Conservation (phyloP, 2,888 invertebrate species). For the Ceratothoa steindachneri region DNA sequence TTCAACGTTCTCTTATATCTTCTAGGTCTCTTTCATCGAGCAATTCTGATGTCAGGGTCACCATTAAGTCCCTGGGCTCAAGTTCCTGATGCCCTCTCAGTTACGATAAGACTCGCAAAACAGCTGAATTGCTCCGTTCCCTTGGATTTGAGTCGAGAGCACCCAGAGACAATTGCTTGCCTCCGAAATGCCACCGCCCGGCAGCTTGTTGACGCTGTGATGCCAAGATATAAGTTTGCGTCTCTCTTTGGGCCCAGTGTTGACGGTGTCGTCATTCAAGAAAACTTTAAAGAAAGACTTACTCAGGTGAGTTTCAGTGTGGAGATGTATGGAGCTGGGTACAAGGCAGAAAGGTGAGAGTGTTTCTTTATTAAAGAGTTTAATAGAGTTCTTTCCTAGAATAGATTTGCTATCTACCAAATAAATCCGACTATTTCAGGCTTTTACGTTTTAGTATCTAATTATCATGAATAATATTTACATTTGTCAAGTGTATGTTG, state of each 20-base stretch:
- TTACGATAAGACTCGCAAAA: constrained; percentile 63
- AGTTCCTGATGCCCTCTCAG: constrained; percentile 60
- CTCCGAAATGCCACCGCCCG: constrained; percentile 40
- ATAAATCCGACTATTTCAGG: too few species aligned
- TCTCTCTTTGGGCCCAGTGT: constrained; percentile 83
- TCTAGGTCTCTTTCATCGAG: constrained; percentile 52
- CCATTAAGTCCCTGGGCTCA: constrained; percentile 60
- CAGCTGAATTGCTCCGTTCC: constrained; percentile 61
- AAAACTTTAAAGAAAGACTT: constrained; percentile 37
- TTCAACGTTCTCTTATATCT: too few species aligned
- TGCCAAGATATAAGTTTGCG: constrained; percentile 46
- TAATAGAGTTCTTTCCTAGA: neutral
- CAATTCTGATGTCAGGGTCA: constrained; percentile 51
- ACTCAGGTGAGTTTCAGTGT: constrained; percentile 35
- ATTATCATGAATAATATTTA: too few species aligned
- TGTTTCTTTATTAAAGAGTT: too few species aligned
- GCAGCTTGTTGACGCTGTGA: constrained; percentile 22
- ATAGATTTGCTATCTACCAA: neutral
- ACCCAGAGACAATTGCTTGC: constrained; percentile 45
- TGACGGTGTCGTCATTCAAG: constrained; percentile 66
- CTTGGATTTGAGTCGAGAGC: constrained; percentile 37
- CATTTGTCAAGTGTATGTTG: too few species aligned
- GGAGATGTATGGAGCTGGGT: neutral
- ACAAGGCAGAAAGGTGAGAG: too few species aligned
- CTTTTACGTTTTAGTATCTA: too few species aligned